Percentiles rank a stretch among this genome's conserved stretches.
Evolutionary conservation across 1,140 invertebrate species (phyloP).

Genomic region (Oreohelix idahoensis): DNA sequence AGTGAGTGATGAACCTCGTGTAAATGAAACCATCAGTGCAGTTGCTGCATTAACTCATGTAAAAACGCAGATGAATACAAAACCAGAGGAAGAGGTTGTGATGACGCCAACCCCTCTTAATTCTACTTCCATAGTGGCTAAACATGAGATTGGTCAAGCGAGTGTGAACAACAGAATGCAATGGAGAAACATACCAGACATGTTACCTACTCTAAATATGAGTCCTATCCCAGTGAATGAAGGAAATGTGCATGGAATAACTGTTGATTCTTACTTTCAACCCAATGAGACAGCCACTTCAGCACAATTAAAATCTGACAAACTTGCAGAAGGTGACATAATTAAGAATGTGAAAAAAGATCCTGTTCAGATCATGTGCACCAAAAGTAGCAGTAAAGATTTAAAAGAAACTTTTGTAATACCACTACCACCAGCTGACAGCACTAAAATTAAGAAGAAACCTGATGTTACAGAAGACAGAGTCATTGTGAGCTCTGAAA

Average conservation of each 20-base stretch:
- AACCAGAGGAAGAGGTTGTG: slow-evolving; percentile 5
- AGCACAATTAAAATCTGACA: background rate
- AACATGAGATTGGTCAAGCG: slow-evolving; percentile 15
- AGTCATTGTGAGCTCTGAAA: background rate
- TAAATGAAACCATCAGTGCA: background rate
- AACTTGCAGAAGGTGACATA: background rate
- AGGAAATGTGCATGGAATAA: slow-evolving; percentile 30
- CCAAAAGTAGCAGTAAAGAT: background rate
- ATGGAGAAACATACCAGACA: slow-evolving; percentile 34
- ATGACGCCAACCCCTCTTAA: slow-evolving; percentile 46
- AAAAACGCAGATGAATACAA: background rate
- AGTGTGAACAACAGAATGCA: slow-evolving; percentile 20
- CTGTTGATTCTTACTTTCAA: slow-evolving; percentile 33
- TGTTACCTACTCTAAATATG: slow-evolving; percentile 40
- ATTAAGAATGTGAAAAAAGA: too few species aligned
- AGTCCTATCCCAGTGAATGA: slow-evolving; percentile 43
- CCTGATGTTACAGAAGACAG: background rate
- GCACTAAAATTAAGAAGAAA: background rate
- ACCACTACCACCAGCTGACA: background rate
- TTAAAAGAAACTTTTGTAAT: slow-evolving; percentile 31
- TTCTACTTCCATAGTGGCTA: slow-evolving; percentile 43
- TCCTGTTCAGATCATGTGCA: background rate
- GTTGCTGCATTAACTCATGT: background rate
- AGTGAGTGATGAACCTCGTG: background rate
- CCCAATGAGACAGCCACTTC: slow-evolving; percentile 11